A percentile compares a stretch with the other conserved stretches of the same genome.
Conservation (phyloP, 2,888 invertebrate genomes). For the Aspidiotus rigidus region DNA sequence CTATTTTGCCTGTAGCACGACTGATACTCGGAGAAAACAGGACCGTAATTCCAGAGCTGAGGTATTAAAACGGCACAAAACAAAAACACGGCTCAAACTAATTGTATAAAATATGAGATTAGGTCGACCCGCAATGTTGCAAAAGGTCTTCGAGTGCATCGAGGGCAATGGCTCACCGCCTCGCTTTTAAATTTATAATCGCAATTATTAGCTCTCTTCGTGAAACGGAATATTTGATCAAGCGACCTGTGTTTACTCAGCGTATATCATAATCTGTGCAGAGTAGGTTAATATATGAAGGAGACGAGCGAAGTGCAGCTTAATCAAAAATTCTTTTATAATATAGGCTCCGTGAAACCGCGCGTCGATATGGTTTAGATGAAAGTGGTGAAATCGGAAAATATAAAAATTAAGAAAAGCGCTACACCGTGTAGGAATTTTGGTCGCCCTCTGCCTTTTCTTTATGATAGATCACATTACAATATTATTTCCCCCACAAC, state of each 20-base stretch:
- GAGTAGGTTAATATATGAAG: too few relatives aligned
- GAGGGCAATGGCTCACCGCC: not conserved
- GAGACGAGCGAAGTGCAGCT: not conserved
- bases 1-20: too few relatives aligned
- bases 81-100: too few relatives aligned
- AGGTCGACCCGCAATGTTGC: too few relatives aligned
- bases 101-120: too few relatives aligned
- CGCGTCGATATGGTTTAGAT: not conserved
- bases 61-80: too few relatives aligned
- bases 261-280: too few relatives aligned
- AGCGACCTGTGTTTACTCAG: not conserved
- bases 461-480: constrained; percentile 2
- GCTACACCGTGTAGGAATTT: not conserved
- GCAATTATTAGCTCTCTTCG: not conserved
- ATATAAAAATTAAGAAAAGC: not conserved
- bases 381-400: not conserved
- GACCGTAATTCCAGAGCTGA: too few relatives aligned
- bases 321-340: constrained; percentile 4
- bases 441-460: not conserved
- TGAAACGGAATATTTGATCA: not conserved
- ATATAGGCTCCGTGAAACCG: not conserved
- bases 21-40: too few relatives aligned
- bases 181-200: constrained; percentile 2
- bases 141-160: not conserved
- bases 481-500: constrained; percentile 1